phyloP scores from a whole-genome alignment of 1,140 invertebrate genomes.

The Aphidius ervi region DNA sequence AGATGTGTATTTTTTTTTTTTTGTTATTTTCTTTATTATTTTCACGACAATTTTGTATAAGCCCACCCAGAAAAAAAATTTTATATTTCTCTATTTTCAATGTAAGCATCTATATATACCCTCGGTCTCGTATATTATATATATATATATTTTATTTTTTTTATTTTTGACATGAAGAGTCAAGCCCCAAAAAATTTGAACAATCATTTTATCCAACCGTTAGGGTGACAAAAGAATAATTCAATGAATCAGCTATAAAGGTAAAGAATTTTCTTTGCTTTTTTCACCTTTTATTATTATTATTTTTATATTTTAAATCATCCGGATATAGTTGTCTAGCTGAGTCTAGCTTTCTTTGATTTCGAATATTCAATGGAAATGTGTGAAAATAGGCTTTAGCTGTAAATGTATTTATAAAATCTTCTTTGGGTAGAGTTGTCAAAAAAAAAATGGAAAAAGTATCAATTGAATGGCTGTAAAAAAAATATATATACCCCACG shows the following conservation, averaged over 20 bases:
- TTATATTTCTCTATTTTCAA: no score
- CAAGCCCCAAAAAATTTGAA: constrained; percentile 16
- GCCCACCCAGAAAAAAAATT: no score
- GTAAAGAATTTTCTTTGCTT: neutral
- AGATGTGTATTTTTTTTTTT: constrained; percentile 18
- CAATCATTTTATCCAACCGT: constrained; percentile 14
- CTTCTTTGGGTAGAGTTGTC: no score
- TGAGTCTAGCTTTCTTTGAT: constrained; percentile 8
- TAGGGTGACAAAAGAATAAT: constrained; percentile 1
- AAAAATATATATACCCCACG: no score
- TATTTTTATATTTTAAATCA: neutral
- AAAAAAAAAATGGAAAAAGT: no score
- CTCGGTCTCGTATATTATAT: no score
- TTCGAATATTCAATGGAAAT: no score
- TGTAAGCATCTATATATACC: no score
- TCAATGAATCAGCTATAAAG: neutral
- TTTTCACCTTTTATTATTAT: neutral
- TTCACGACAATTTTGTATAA: neutral
- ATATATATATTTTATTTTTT: no score
- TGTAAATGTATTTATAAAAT: no score
- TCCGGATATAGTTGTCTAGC: constrained; percentile 17
- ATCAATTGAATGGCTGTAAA: no score
- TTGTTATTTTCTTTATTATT: neutral
- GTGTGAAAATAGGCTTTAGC: no score
- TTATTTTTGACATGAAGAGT: constrained; percentile 10